These are phyloP conservation scores for Lagria hirta DNA, from an alignment of 2,888 invertebrate genomes.

Conservation along the genomic window DNA sequence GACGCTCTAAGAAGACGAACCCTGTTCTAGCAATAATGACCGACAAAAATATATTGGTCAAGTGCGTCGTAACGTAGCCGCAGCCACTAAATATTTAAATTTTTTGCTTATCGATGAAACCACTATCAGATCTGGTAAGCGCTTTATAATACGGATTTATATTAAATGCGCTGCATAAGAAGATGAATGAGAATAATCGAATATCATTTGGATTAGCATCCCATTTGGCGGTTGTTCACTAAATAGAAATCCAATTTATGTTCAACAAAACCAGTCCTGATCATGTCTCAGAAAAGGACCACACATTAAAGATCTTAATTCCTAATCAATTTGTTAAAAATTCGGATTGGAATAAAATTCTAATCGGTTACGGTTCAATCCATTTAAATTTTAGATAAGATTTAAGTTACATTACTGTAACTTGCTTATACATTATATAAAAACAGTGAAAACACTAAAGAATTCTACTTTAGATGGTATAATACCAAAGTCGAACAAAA, in stretches of 20 bases:
- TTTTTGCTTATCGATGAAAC: too few relatives aligned
- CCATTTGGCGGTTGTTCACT: constrained; percentile 27
- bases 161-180: constrained; percentile 28
- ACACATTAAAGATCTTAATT: constrained; percentile 24
- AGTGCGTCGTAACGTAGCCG: too few relatives aligned
- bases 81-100: too few relatives aligned
- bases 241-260: constrained; percentile 22
- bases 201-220: constrained; percentile 33
- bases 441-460: constrained; percentile 16
- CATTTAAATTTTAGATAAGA: constrained; percentile 22
- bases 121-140: constrained; percentile 10
- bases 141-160: constrained; percentile 15
- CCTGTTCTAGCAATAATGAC: too few relatives aligned
- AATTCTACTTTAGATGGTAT: constrained; percentile 29
- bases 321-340: constrained; percentile 11
- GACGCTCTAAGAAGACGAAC: too few relatives aligned
- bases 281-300: constrained; percentile 27
- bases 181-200: constrained; percentile 31
- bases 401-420: constrained; percentile 24
- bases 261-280: constrained; percentile 29
- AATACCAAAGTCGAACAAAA: constrained; percentile 23
- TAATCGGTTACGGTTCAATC: constrained; percentile 23
- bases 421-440: constrained; percentile 18
- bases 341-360: constrained; percentile 2
- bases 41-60: too few relatives aligned